A percentile compares a stretch with the other conserved stretches of the same genome.
phyloP scores from a whole-genome alignment of 2,113 vertebrate species.

The Ochotona curzoniae region DNA sequence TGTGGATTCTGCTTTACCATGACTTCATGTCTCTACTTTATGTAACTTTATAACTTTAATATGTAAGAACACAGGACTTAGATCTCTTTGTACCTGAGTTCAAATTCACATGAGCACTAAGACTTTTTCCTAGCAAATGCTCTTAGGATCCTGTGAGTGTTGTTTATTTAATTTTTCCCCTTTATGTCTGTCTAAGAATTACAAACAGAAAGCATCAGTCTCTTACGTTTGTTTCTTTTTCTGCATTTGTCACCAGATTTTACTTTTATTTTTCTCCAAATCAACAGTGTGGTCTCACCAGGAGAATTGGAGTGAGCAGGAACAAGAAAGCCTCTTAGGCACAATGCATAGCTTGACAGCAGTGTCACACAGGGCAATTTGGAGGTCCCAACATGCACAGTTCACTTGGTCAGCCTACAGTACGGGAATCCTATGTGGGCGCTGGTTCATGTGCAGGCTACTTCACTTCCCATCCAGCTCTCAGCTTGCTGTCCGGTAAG shows the following conservation, averaged over 20 bases:
- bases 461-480: too few species aligned
- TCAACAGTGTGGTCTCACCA: neutral
- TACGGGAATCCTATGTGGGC: too few species aligned
- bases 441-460: too few species aligned
- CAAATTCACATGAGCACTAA: neutral
- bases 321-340: neutral
- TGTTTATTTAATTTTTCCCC: neutral
- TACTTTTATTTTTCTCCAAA: neutral
- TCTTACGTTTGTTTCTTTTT: neutral
- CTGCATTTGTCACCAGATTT: neutral
- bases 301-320: neutral
- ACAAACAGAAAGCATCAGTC: neutral
- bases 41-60: neutral
- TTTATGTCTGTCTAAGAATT: neutral
- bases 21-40: neutral
- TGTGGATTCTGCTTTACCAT: neutral
- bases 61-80: neutral
- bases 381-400: too few species aligned
- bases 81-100: neutral
- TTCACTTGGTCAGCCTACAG: too few species aligned
- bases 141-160: neutral
- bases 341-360: rapidly evolving
- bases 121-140: neutral
- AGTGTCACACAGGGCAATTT: neutral
- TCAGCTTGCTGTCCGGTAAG: too few species aligned